Evolutionary conservation across 2,888 invertebrate species (phyloP), one percentile per base, ranked within the genome.

Genomic region (Ommatoiulus sabulosus): DNA sequence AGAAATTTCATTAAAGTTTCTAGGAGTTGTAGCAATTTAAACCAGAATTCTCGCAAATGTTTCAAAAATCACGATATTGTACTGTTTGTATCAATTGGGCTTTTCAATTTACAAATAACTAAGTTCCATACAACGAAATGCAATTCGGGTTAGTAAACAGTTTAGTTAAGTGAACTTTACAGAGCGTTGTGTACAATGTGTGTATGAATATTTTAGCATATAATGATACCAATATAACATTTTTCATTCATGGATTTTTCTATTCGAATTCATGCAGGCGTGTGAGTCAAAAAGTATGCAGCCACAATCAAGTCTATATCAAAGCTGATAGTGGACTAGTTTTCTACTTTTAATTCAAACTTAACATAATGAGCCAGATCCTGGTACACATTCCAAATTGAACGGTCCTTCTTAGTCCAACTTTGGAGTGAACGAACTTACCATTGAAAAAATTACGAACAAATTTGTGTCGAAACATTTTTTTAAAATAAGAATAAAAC

Each of bases 271-370:
- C 12, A 80, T 10, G 4, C 7, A 80, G 15, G 80, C 80, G 35
- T 80, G 24, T 12, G 24, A 80, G 7, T 80, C 35, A 24, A 24
- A 57, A 80, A 20, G 1, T 3, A n/a, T 80, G 80, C 12, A 4
- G 35, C 80, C 3, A 12, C 80, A 80, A 80, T 80, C 8, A 20
- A 80, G 80, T 80, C 80, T 80, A n/a, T n/a, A 80, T 80, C 80
- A 80, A 80, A 3, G 80, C 1, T 24, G 80, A 12, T 80, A 80
- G 80, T 80, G 80, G 35, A 80, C 80, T 35, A 80, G 80, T 80
- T 35, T 80, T 80, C 35, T 35, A 35, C 24, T 80, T 80, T 35
- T 35, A 80, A 80, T 24, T 10, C 35, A 12, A 12, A 72, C 0
- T 20, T 72, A 8, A 35, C 12, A 35, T 80, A 80, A 80, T 80